phyloP scores from a whole-genome alignment of 1,140 invertebrate genomes.

The Hycleus cichorii region DNA sequence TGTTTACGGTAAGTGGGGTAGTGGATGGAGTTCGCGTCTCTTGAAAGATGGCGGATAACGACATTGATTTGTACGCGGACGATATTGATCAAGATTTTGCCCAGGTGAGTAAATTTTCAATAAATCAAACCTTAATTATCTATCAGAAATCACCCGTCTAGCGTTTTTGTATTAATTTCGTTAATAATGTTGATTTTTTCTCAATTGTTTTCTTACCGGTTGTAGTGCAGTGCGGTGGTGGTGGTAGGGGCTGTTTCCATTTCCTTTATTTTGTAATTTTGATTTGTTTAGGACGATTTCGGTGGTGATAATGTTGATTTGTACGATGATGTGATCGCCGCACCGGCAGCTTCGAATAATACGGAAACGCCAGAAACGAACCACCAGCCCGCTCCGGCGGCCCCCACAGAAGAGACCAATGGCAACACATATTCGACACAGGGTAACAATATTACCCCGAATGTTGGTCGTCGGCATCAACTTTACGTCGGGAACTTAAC shows the following conservation, averaged over 20 bases:
- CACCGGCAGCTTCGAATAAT: conserved; percentile 53
- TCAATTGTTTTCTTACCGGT: background rate
- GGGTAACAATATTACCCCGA: conserved; percentile 61
- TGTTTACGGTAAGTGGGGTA: too few species aligned
- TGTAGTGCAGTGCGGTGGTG: too few species aligned
- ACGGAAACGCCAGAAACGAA: conserved; percentile 44
- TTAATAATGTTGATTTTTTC: background rate
- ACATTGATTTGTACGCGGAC: conserved; percentile 95
- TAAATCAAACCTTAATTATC: background rate
- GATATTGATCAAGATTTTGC: conserved; percentile 94
- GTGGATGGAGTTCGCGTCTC: background rate
- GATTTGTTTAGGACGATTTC: conserved; percentile 64
- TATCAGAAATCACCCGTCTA: background rate
- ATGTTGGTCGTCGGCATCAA: conserved; percentile 74
- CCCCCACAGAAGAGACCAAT: conserved; percentile 56
- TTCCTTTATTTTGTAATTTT: background rate
- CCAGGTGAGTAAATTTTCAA: conserved; percentile 52
- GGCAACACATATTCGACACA: conserved; percentile 58
- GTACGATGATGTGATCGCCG: conserved; percentile 93
- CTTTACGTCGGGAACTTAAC: conserved; percentile 93
- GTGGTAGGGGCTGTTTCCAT: too few species aligned
- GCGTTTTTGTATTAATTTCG: background rate
- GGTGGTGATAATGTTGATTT: conserved; percentile 81
- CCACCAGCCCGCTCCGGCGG: conserved; percentile 35
- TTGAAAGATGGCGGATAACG: conserved; percentile 77